These are phyloP conservation scores for Capra hircus DNA, from an alignment of 2,113 vertebrate genomes.

Conservation along the genomic window DNA sequence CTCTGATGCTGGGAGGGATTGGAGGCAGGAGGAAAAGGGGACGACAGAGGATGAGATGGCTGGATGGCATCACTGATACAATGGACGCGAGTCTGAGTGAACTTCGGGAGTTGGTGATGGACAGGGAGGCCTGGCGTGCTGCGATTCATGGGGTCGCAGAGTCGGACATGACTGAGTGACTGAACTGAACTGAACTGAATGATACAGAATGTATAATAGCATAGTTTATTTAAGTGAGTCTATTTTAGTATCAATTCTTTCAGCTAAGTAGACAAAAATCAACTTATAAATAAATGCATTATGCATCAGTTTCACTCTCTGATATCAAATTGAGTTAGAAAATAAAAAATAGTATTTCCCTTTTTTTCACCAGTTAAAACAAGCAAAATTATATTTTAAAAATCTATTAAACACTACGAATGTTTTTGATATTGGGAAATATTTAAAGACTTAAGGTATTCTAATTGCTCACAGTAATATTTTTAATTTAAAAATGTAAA, in stretches of 20 bases:
- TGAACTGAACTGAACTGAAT: too few relatives aligned
- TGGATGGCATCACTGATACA: too few relatives aligned
- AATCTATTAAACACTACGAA: neutral
- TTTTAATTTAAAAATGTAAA: neutral
- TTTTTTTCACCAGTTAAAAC: neutral
- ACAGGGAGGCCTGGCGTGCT: too few relatives aligned
- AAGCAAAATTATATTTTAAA: neutral
- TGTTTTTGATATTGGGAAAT: neutral
- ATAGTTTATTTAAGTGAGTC: neutral
- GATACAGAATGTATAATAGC: neutral
- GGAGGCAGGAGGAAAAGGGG: too few relatives aligned
- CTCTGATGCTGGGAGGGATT: too few relatives aligned
- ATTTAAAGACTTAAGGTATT: neutral
- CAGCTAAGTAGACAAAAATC: neutral
- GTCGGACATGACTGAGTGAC: too few relatives aligned
- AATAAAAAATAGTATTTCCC: neutral
- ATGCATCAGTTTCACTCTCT: neutral
- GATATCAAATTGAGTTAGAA: neutral
- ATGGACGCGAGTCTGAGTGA: too few relatives aligned
- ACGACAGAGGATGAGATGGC: too few relatives aligned
- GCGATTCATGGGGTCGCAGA: too few relatives aligned
- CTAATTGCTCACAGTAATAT: neutral
- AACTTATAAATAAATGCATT: neutral
- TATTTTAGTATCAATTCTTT: neutral
- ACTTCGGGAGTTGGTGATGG: too few relatives aligned